Evolutionary conservation across 2,113 vertebrate genomes (phyloP), one percentile per base, ranked within the genome.

Genomic region (Eleginops maclovinus): DNA sequence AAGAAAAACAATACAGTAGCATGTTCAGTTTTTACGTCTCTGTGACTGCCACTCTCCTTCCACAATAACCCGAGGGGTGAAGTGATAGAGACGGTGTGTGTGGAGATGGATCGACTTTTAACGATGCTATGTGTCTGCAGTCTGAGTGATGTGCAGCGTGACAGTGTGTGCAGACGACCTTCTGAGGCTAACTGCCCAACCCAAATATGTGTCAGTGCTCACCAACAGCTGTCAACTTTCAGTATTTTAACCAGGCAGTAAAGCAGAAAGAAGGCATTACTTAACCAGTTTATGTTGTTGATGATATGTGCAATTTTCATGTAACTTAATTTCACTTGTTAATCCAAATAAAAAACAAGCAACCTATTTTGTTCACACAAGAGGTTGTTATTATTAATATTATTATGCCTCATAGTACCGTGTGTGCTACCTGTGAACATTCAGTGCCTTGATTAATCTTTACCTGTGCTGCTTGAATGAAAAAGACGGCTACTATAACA

Each of bases 91-190:
- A 79, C 86, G 70, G 79, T 73, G 60, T 24, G 46, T 24, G 46
- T 55, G 64, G 66, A 82, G 87, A 88, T 56, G 75, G 86, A 85
- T 84, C 79, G 79, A 64, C 61, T 85, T 88, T 91, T 87, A 90
- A 91, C 75, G 58, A 82, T 75, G 83, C 77, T 75, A 72, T 75
- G 75, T 60, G 87, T 89, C 79, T 68, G 80, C 55, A 59, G 62
- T 62, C 69, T 59, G 53, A 86, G 47, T 81, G 86, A 88, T 83
- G 83, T 81, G 64, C 72, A 71, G 79, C 75, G 46, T 72, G 77
- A 80, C 77, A 81, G 65, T 41, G 24, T 19, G n/a, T 63, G 63
- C 65, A 59, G 75, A 72, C 65, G 50, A 85, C 77, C 59, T 82
- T 3, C 56, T 60, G 56, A 64, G 51, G 59, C 65, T 86, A 79